phyloP scores from a whole-genome alignment of 1,140 invertebrate genomes.

The Bombus picipes region DNA sequence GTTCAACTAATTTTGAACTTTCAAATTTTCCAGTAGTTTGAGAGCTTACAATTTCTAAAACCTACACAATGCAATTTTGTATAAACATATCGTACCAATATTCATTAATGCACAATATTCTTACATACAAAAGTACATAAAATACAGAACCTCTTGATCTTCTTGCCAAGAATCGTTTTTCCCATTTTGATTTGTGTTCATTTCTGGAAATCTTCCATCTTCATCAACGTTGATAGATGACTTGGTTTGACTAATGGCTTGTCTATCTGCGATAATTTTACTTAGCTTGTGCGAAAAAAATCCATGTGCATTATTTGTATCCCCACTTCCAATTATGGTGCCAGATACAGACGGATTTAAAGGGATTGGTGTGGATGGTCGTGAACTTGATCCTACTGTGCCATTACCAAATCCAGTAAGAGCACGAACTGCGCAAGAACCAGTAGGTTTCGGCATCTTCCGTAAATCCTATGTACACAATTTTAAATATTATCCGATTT shows the following conservation, averaged over 20 bases:
- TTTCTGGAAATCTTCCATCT: constrained; percentile 65
- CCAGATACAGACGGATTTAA: constrained; percentile 52
- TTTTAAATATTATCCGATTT: background rate
- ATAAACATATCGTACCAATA: background rate
- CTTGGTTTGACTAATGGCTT: constrained; percentile 65
- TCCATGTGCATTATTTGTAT: constrained; percentile 54
- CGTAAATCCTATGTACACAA: constrained; percentile 75
- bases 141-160: constrained; percentile 82
- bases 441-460: constrained; percentile 79
- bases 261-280: constrained; percentile 77
- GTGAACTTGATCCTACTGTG: constrained; percentile 72
- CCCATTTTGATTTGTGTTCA: constrained; percentile 74
- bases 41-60: constrained; percentile 72
- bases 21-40: constrained; percentile 50
- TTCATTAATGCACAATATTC: constrained; percentile 4
- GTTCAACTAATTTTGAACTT: constrained; percentile 53
- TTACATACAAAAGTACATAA: constrained; percentile 16
- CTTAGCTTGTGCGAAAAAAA: constrained; percentile 75
- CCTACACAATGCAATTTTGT: constrained; percentile 55
- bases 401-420: constrained; percentile 82
- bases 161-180: constrained; percentile 81
- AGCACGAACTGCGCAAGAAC: constrained; percentile 86
- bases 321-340: constrained; percentile 49
- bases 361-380: constrained; percentile 78
- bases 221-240: constrained; percentile 61